Base-by-base conservation (phyloP, 2,888 invertebrate genomes). In the Drosophila austrosaltans region DNA sequence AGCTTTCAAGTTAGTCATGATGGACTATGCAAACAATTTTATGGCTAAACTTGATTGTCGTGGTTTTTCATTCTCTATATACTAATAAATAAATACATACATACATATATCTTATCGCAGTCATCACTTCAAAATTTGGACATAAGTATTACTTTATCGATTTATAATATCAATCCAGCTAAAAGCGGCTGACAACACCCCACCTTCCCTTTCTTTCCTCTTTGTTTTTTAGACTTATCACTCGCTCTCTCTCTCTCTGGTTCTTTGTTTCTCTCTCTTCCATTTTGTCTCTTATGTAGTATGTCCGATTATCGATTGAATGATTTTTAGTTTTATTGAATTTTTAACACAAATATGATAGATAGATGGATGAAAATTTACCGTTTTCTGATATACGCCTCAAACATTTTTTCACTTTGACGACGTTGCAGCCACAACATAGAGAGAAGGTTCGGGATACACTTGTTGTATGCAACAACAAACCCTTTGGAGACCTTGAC, bases 311-410 rank as follows among this genome's bases (percentile, higher is more conserved):
- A 40, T 28, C 28, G 22, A 57, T 6, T 8, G 54, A 10, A 32
- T 25, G 25, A n/a, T 10, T 40, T 69, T 39, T 20, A 12, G 32
- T 0, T 25, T 66, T 76, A 66, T 67, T 69, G 74, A 73, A 74
- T 71, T 54, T 63, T 69, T 12, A n/a, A 25, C 42, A 42, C 16
- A 1, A 25, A 36, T 36, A 36, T 8, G 7, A 8, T 5, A 2
- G 36, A 16, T 16, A 16, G 16, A 16, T 16, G 16, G 16, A 16
- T 16, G 71, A 64, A 3, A 39, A 68, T 62, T 81, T 81, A 90
- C 90, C 90, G 90, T 86, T 89, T 90, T 84, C 79, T 86, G 78
- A 87, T 82, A 73, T 89, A 86, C 88, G 89, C 89, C 70, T 89
- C 87, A 76, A 89, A 88, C 90, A 90, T 90, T 76, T 79, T 82